A percentile compares a stretch with the other conserved stretches of the same genome.
Conservation (phyloP, 2,797 vertebrate species). For the Labroides dimidiatus region DNA sequence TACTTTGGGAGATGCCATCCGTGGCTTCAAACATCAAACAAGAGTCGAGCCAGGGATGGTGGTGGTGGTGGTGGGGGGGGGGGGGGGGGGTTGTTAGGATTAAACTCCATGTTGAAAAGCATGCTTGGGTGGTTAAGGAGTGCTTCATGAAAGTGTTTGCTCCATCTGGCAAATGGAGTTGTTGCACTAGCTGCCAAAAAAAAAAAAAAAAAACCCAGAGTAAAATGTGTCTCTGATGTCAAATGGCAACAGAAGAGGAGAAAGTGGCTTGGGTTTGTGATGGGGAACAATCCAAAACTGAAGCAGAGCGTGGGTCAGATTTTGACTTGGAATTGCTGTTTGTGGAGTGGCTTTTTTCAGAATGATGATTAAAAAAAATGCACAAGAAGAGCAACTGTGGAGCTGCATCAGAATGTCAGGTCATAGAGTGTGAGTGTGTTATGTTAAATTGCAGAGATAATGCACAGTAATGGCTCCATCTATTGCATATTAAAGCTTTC, state of each 20-base stretch:
- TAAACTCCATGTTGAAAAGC: slow-evolving; percentile 13
- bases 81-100: slow-evolving; percentile 20
- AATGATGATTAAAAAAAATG: too few relatives aligned
- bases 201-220: not conserved
- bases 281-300: not conserved
- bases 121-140: slow-evolving; percentile 46
- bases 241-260: slow-evolving; percentile 1
- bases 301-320: not conserved
- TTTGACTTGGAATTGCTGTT: not conserved
- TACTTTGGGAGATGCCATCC: slow-evolving; percentile 8
- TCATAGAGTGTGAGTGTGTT: not conserved
- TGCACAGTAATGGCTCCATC: not conserved
- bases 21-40: slow-evolving; percentile 22
- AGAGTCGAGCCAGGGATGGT: not conserved
- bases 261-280: not conserved
- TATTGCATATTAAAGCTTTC: not conserved
- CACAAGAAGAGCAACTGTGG: too few relatives aligned
- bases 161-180: slow-evolving; percentile 50
- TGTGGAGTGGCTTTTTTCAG: not conserved
- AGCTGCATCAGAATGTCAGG: not conserved
- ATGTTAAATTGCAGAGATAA: not conserved
- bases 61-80: too few relatives aligned
- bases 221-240: slow-evolving; percentile 28
- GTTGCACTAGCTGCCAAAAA: slow-evolving; percentile 33
- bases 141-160: slow-evolving; percentile 35